phyloP scores from a whole-genome alignment of 2,888 invertebrate genomes.

The Stenolophus ochropezus region DNA sequence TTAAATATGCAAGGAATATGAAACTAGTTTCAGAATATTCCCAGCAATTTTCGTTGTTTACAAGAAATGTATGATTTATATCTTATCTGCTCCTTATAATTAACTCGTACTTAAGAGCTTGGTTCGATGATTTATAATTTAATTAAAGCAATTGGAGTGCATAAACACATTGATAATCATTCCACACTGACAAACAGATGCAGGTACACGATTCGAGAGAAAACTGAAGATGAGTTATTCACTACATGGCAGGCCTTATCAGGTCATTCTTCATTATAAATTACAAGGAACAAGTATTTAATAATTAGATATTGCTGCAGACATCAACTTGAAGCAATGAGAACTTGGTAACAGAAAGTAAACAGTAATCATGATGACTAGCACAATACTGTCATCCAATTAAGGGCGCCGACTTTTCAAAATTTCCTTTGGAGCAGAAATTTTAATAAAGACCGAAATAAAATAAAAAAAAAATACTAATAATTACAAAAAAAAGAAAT shows the following conservation, averaged over 20 bases:
- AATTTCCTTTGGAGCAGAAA: background rate
- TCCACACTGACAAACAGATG: slow-evolving; percentile 6
- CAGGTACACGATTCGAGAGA: background rate
- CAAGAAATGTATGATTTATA: slow-evolving; percentile 33
- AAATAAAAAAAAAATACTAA: no score
- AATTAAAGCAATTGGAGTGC: slow-evolving; percentile 15
- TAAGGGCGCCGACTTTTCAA: no score
- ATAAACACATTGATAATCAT: slow-evolving; percentile 17
- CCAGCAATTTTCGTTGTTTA: slow-evolving; percentile 13
- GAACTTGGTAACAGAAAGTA: no score
- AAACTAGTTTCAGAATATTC: slow-evolving; percentile 28
- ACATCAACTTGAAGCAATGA: no score
- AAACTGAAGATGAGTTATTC: background rate
- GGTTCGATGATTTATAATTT: slow-evolving; percentile 39
- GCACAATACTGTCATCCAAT: background rate
- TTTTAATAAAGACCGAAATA: no score
- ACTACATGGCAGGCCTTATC: background rate
- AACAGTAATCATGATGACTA: no score
- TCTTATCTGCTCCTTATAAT: slow-evolving; percentile 33
- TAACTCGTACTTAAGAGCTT: slow-evolving; percentile 28
- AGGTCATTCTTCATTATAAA: background rate
- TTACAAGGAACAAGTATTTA: background rate
- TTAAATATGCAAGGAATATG: slow-evolving; percentile 21
- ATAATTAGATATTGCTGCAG: no score
- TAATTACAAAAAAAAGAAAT: no score